Percentiles rank a stretch among this genome's conserved stretches.
These are phyloP conservation scores for Gymnoscopelus braueri DNA, from an alignment of 2,797 vertebrate species.

Conservation along the genomic window DNA sequence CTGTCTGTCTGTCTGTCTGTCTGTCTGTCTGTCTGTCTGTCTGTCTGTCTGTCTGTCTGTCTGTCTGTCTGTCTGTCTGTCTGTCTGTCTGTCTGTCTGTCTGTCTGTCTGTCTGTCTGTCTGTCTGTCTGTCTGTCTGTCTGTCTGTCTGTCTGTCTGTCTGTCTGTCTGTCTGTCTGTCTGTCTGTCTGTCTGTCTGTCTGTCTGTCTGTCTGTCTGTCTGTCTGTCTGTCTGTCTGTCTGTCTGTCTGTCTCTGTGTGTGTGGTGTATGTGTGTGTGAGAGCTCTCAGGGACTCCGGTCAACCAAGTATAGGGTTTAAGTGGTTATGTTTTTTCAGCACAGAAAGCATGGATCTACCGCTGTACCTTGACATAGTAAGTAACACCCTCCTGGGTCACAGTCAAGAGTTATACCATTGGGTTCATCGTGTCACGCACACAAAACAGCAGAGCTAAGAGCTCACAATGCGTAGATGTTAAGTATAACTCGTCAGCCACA, in stretches of 20 bases:
- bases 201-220: background rate
- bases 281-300: too few relatives aligned
- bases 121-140: background rate
- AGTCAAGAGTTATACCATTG: too few relatives aligned
- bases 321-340: background rate
- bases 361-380: too few relatives aligned
- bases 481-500: too few relatives aligned
- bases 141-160: background rate
- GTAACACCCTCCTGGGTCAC: too few relatives aligned
- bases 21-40: background rate
- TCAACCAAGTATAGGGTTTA: background rate
- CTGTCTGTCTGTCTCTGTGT: conserved; percentile 4
- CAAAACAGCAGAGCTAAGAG: background rate
- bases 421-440: background rate
- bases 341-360: background rate
- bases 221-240: background rate
- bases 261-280: too few relatives aligned
- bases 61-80: background rate
- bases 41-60: conserved; percentile 1
- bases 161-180: conserved; percentile 1
- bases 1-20: background rate
- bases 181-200: conserved; percentile 1
- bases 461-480: too few relatives aligned
- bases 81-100: background rate
- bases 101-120: background rate